Conservation (phyloP, 2,888 invertebrate genomes). For the Ornithoptera priamus region DNA sequence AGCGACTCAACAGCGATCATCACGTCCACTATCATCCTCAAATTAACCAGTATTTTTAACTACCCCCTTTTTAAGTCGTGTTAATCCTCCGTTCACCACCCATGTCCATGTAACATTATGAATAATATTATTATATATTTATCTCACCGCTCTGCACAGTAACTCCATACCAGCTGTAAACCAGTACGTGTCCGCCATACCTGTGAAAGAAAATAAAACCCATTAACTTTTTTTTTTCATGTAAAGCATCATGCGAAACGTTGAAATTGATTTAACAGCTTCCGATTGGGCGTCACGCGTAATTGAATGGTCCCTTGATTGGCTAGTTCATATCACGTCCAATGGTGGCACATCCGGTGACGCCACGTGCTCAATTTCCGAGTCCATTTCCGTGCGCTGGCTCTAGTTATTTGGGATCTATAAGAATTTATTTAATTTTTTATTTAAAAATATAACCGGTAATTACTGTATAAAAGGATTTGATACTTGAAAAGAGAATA, state of each 20-base stretch:
- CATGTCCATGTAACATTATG: no score
- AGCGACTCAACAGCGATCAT: no score
- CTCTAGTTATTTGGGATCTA: constrained; percentile 32
- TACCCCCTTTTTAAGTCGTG: no score
- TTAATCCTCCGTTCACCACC: no score
- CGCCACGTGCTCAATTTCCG: constrained; percentile 74
- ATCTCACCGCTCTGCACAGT: constrained; percentile 40
- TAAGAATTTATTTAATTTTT: not conserved
- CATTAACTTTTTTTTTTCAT: constrained; percentile 17
- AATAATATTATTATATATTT: not conserved
- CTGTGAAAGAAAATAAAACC: constrained; percentile 47
- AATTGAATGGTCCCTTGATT: constrained; percentile 69
- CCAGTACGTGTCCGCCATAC: constrained; percentile 53
- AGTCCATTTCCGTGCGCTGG: constrained; percentile 67
- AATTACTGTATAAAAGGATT: not conserved
- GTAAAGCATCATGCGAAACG: constrained; percentile 31
- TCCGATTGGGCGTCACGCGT: constrained; percentile 43
- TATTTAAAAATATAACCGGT: not conserved
- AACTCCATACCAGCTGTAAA: constrained; percentile 17
- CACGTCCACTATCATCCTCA: no score
- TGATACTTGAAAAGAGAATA: no score
- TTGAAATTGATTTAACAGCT: constrained; percentile 42
- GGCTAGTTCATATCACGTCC: constrained; percentile 66
- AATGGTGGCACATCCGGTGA: constrained; percentile 66
- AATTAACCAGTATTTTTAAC: no score